Base-by-base conservation (phyloP, 2,888 invertebrate species). In the Heliconius sara region DNA sequence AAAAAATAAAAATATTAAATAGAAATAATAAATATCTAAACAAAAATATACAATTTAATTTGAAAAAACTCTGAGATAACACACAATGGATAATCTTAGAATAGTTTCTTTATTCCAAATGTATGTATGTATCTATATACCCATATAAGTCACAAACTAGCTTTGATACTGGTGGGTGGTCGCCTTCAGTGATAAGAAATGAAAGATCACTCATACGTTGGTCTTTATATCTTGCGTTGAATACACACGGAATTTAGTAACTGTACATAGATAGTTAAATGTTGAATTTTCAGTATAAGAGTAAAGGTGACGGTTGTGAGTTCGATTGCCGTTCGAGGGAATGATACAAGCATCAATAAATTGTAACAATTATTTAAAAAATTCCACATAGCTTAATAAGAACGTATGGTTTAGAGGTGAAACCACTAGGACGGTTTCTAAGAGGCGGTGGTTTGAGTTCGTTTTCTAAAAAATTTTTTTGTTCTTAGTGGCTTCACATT, bases 181-280 rank as follows among this genome's bases (percentile, higher is more conserved):
- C 72, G 72, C n/a, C 60, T 65, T 52, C 72, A 71, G n/a, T 73
- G 92, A 93, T 93, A 93, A 93, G 91, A 91, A 91, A 93, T 92
- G 93, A 91, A 91, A 92, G 90, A 91, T 91, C 75, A 66, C 80
- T 80, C 77, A 79, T 72, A 77, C 67, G 30, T 60, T 57, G 43
- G 19, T 77, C 34, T 34, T 73, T 80, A 63, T 77, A 70, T 77
- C 65, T 16, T 65, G 6, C 57, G 25, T 60, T 73, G n/a, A 73
- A 39, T 60, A 81, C 79, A 74, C 25, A 80, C 79, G 68, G 43
- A 39, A 57, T n/a, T 52, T 34, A 22, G 10, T n/a, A 60, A 57
- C 0, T 22, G 57, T 9, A 60, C 3, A 60, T 60, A 57, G 5
- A 9, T 39, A 9, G 10, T 39, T 39, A 39, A 39, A 39, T 39